Evolutionary conservation across 2,113 vertebrate species (phyloP).

Genomic region (Tachuris rubrigastra): DNA sequence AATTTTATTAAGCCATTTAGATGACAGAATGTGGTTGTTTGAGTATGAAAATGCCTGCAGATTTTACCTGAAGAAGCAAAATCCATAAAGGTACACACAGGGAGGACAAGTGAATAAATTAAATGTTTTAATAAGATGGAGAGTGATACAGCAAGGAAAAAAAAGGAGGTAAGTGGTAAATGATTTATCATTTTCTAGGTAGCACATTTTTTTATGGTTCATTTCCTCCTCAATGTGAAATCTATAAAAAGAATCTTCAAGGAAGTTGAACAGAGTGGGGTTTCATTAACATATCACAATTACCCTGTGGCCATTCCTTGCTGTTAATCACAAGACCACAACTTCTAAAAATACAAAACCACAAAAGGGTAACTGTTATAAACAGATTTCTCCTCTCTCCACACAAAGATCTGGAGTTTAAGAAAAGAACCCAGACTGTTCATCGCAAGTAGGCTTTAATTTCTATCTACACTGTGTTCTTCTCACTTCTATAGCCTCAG

Average conservation of each 20-base stretch:
- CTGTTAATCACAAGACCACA: constrained; percentile 61
- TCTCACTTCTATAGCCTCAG: constrained; percentile 69
- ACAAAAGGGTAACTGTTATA: constrained; percentile 47
- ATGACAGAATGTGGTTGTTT: not conserved
- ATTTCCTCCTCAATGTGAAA: constrained; percentile 65
- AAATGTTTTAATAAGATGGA: constrained; percentile 36
- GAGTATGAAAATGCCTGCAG: not conserved
- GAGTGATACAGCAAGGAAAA: not conserved
- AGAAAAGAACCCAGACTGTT: constrained; percentile 43
- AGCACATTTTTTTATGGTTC: constrained; percentile 52
- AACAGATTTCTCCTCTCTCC: constrained; percentile 34
- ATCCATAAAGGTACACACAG: not conserved
- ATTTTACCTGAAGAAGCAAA: constrained; percentile 22
- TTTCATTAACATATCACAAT: constrained; percentile 63
- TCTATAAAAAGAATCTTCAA: constrained; percentile 68
- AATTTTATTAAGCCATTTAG: constrained; percentile 19
- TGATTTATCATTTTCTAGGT: constrained; percentile 58
- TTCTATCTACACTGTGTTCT: constrained; percentile 68
- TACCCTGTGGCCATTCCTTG: constrained; percentile 51
- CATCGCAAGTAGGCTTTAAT: constrained; percentile 68
- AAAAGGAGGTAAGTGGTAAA: constrained; percentile 14
- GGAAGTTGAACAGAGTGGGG: constrained; percentile 37
- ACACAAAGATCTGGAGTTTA: constrained; percentile 31
- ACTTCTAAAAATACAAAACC: constrained; percentile 59
- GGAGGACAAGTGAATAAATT: constrained; percentile 33